Conservation (phyloP, 2,797 vertebrate genomes). For the Zonotrichia albicollis region DNA sequence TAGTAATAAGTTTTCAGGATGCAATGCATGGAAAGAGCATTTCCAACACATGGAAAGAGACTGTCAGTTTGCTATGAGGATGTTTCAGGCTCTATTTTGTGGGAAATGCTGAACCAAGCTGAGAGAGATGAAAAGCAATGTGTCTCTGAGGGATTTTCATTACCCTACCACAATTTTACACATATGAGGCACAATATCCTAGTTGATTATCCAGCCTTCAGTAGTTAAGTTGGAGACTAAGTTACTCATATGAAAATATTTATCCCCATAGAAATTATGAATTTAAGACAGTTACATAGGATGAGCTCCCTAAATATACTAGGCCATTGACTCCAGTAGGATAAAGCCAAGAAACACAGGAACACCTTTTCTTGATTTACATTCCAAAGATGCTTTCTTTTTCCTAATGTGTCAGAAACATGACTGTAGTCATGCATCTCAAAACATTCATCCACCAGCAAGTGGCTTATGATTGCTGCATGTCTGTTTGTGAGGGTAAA, state of each 20-base stretch:
- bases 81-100: neutral
- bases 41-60: neutral
- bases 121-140: accelerated
- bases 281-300: neutral
- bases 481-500: neutral
- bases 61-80: neutral
- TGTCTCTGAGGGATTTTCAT: neutral
- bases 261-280: neutral
- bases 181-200: neutral
- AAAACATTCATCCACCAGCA: neutral
- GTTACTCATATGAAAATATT: neutral
- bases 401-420: neutral
- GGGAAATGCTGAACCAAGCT: neutral
- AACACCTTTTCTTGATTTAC: neutral
- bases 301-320: neutral
- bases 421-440: neutral
- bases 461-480: neutral
- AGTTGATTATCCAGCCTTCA: neutral
- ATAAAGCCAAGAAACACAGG: neutral
- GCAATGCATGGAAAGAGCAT: neutral
- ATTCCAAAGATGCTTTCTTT: neutral
- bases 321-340: neutral
- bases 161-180: neutral
- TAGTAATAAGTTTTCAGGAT: neutral
- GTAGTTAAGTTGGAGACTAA: neutral